phyloP scores from a whole-genome alignment of 2,888 invertebrate genomes.

The Archips crataeganus region DNA sequence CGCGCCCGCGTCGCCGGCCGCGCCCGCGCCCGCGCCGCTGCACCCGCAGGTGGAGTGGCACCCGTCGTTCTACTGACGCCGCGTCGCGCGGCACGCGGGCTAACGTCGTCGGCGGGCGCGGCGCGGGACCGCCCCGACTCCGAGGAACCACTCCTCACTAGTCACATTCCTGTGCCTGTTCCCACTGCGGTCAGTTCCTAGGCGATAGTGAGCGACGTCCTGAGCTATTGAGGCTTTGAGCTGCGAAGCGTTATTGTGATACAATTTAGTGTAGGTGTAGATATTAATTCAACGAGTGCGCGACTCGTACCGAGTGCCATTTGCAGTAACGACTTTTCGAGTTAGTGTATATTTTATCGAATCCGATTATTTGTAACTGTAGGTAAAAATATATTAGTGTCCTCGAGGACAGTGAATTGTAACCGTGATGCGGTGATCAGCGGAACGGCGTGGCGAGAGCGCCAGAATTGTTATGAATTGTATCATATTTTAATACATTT shows the following conservation, averaged over 20 bases:
- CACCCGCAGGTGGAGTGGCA: constrained; percentile 83
- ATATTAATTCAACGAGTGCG: constrained; percentile 66
- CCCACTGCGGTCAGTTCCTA: constrained; percentile 57
- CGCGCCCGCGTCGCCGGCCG: constrained; percentile 55
- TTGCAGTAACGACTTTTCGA: constrained; percentile 70
- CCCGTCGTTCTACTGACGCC: constrained; percentile 85
- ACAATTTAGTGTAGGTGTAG: constrained; percentile 79
- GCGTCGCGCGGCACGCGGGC: constrained; percentile 48
- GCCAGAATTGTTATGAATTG: constrained; percentile 70
- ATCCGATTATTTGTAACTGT: constrained; percentile 59
- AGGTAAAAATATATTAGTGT: constrained; percentile 58
- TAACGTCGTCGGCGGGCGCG: constrained; percentile 50
- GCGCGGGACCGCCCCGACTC: constrained; percentile 46
- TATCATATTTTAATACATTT: constrained; percentile 81
- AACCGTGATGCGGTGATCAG: constrained; percentile 54
- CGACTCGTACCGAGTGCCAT: constrained; percentile 80
- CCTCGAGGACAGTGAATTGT: constrained; percentile 71
- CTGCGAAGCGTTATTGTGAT: constrained; percentile 82
- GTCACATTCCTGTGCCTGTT: constrained; percentile 68
- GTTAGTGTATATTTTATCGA: constrained; percentile 63
- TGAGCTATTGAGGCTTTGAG: constrained; percentile 71
- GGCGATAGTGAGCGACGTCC: constrained; percentile 58
- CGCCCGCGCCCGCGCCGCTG: constrained; percentile 61
- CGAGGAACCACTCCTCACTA: constrained; percentile 53
- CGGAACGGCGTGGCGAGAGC: constrained; percentile 41